These are phyloP conservation scores for Corydoras maculifer DNA, from an alignment of 2,113 vertebrate genomes.

Conservation along the genomic window DNA sequence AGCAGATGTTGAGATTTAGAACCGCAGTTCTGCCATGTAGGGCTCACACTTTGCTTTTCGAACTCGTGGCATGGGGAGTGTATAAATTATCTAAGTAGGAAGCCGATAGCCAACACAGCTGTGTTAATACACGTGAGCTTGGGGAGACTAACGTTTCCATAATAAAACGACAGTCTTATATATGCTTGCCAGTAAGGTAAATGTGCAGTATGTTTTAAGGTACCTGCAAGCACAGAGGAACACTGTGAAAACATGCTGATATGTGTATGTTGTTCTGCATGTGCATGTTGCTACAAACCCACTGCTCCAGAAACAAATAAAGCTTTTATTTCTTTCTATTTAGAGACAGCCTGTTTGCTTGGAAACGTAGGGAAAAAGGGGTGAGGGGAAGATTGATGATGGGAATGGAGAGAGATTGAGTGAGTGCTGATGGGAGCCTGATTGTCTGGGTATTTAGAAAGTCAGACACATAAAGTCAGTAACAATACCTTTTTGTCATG, in stretches of 20 bases:
- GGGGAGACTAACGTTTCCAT: conserved; percentile 1
- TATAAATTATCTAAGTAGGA: conserved; percentile 30
- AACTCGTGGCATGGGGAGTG: background rate
- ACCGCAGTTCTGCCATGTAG: no score
- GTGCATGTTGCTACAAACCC: background rate
- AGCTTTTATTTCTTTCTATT: conserved; percentile 36
- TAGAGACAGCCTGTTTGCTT: conserved; percentile 37
- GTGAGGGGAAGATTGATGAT: conserved; percentile 3
- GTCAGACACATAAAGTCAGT: conserved; percentile 21
- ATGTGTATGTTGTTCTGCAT: background rate
- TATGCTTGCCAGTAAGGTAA: background rate
- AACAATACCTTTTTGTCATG: background rate
- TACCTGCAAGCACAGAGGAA: conserved; percentile 16
- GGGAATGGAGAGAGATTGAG: conserved; percentile 8
- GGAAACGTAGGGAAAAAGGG: conserved; percentile 20
- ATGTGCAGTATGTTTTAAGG: conserved; percentile 3
- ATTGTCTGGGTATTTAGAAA: conserved; percentile 33
- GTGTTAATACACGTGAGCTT: background rate
- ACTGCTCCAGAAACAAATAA: conserved; percentile 15
- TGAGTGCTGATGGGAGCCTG: conserved; percentile 19
- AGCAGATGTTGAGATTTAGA: no score
- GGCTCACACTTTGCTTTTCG: background rate
- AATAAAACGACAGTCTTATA: conserved; percentile 6
- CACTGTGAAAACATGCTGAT: background rate
- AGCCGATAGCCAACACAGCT: conserved; percentile 37